A percentile compares a stretch with the other conserved stretches of the same genome.
These are phyloP conservation scores for Trissonchulus latispiculum DNA, from an alignment of 2,888 invertebrate species.

Conservation along the genomic window DNA sequence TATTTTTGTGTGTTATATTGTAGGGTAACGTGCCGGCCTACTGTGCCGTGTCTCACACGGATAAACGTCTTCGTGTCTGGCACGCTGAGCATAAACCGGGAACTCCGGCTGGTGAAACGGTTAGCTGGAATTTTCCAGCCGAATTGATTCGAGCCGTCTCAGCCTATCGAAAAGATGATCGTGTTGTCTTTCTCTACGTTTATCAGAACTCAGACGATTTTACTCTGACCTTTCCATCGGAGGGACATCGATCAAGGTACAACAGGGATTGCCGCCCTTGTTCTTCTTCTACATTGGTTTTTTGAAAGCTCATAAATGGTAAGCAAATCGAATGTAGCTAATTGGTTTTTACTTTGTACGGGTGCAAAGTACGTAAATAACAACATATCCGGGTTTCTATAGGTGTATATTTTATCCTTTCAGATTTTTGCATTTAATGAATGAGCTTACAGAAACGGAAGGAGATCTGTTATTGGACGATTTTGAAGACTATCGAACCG, in stretches of 20 bases:
- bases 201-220: constrained; percentile 97
- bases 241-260: constrained; percentile 56
- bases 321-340: no score
- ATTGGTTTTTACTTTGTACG: no score
- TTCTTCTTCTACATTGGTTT: no score
- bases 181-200: constrained; percentile 91
- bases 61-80: background rate
- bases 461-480: constrained; percentile 45
- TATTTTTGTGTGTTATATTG: no score
- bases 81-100: background rate
- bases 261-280: no score
- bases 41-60: background rate
- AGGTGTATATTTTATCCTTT: no score
- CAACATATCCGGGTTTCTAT: no score
- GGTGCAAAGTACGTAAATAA: no score
- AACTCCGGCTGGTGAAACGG: background rate
- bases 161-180: constrained; percentile 83
- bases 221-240: constrained; percentile 92
- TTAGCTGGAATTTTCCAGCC: constrained; percentile 75
- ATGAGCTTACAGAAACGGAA: constrained; percentile 76
- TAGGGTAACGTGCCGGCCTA: background rate
- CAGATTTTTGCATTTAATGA: constrained; percentile 66
- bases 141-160: constrained; percentile 71
- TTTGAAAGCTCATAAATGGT: no score
- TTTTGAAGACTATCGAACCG: constrained; percentile 35